Base-by-base conservation (phyloP, 2,888 invertebrate species). In the Tromatobia lineatoria region DNA sequence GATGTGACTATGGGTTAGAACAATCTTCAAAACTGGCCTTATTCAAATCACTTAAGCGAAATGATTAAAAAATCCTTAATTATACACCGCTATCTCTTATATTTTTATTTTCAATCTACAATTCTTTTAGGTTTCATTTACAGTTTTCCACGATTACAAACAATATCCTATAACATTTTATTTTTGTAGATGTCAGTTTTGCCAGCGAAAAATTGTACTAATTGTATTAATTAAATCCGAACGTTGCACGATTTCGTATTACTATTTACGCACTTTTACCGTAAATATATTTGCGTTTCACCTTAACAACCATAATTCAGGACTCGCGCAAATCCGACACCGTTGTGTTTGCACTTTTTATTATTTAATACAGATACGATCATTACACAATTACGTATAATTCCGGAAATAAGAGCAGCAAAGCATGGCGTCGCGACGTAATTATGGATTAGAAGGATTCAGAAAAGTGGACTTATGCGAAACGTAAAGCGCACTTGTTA, bases 361-460 rank as follows among this genome's bases (percentile, higher is more conserved):
- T 74, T 59, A 61, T 74, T 74, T 25, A 74, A 61, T 29, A 47
- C 29, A 47, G 23, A 59, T 25, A 61, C 11, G 7, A 18, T 18
- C 10, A 47, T 34, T 34, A 61, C n/a, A 50, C 18, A 70, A 69
- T 29, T 50, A 29, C 34, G 13, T 6, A 34, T 34, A 45, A 78
- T 61, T 50, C 59, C 78, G 69, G 57, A 15, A 54, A 34, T 38
- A 8, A 45, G 29, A 52, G 15, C 50, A 38, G 70, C 47, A 54
- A 73, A 20, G 18, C 20, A 11, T 29, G 11, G 38, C 15, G 45
- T 34, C 18, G 10, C 52, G 52, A 57, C 57, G 45, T 66, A 67
- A 76, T 76, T 42, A 29, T 45, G 29, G 45, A 67, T 67, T 8
- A 15, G 18, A 54, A 18, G 45, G 45, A 23, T 47, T 23, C n/a